Base-by-base conservation (phyloP, 1,140 invertebrate genomes). In the Tetramorium parvispinum region DNA sequence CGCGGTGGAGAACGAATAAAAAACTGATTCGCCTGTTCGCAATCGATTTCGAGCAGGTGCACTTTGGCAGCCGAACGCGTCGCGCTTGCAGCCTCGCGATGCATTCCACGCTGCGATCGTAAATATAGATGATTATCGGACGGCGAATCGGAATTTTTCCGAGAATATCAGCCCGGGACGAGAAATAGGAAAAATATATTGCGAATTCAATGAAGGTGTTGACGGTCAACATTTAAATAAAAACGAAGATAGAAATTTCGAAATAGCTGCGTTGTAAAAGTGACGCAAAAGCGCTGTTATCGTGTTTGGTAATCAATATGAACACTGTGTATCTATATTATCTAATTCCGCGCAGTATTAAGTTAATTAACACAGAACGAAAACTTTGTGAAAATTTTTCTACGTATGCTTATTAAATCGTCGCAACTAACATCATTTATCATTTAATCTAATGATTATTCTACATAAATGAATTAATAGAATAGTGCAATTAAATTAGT, bases 21-120 rank as follows among this genome's bases (percentile, higher is more conserved):
- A 83, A 83, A 71, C 51, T 49, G 66, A 71, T 57, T 71, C 59
- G 59, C 57, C 73, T 18, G 37, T 76, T 76, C 61, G 78, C 78
- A 71, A 83, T 83, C 79, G 66, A 83, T 83, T 83, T 73, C 79
- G 68, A 57, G 79, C 79, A 83, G 79, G 79, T 83, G 79, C 79
- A 43, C 68, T 59, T 83, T 46, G 79, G 78, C 46, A 79, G 77
- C 55, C 55, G 73, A 46, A 61, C 32, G 32, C 32, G 32, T 32
- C 32, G 32, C 32, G 32, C 32, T 32, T 32, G 32, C 32, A 32
- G 32, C 32, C 32, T 32, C 73, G 40, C 21, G 66, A 82, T 66
- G 49, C 63, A 79, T 79, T 66, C 61, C 61, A 16, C 61, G 61
- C 0, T 59, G 53, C 68, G 55, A 83, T 83, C 79, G 68, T 83